Evolutionary conservation across 1,140 invertebrate species (phyloP).

Genomic region (Drosophila kohkoa): DNA sequence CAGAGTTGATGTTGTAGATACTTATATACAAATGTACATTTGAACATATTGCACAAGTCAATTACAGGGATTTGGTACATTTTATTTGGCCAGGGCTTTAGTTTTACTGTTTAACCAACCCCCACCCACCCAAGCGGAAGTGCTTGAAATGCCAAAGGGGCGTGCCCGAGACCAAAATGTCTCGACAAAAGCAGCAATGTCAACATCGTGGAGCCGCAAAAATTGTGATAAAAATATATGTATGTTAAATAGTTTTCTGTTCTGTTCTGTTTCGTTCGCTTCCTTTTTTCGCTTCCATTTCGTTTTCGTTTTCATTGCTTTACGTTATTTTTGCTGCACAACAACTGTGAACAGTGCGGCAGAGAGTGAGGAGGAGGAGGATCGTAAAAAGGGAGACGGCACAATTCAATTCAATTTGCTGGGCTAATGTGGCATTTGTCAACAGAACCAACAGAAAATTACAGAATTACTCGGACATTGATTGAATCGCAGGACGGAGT

Average conservation of each 20-base stretch:
- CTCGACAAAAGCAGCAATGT: conserved; percentile 51
- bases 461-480: conserved; percentile 82
- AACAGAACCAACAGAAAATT: conserved; percentile 78
- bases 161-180: conserved; percentile 25
- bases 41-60: conserved; percentile 75
- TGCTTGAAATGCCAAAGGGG: conserved; percentile 20
- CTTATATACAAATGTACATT: conserved; percentile 39
- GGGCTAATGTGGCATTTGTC: conserved; percentile 81
- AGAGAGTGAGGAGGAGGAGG: background rate
- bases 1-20: conserved; percentile 9
- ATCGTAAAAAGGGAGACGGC: conserved; percentile 27
- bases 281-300: conserved; percentile 6
- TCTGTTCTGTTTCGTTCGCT: conserved; percentile 28
- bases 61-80: conserved; percentile 76
- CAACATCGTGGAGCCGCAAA: conserved; percentile 65
- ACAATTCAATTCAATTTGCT: conserved; percentile 80
- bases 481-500: conserved; percentile 65
- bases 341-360: conserved; percentile 7
- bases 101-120: conserved; percentile 42
- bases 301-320: conserved; percentile 6
- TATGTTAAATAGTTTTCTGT: conserved; percentile 72
- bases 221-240: conserved; percentile 74
- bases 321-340: conserved; percentile 13
- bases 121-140: background rate
- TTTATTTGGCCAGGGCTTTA: conserved; percentile 71